A percentile compares a stretch with the other conserved stretches of the same genome.
Conservation (phyloP, 2,797 vertebrate species). For the Furcifer pardalis region DNA sequence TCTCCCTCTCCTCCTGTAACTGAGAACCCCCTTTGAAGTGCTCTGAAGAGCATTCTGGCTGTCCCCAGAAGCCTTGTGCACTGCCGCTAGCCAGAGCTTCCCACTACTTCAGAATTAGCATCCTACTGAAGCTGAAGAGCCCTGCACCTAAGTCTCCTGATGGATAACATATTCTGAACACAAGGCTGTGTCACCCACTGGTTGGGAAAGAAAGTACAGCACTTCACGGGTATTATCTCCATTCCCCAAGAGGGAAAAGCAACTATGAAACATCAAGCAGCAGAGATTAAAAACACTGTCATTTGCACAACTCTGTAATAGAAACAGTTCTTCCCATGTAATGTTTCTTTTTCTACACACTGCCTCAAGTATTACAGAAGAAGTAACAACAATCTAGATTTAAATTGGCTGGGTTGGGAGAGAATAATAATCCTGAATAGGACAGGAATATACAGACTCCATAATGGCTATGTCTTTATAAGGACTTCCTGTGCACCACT, state of each 20-base stretch:
- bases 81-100: conserved; percentile 63
- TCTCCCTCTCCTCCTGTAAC: conserved; percentile 54
- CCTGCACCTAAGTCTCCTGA: conserved; percentile 61
- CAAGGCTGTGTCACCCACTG: conserved; percentile 59
- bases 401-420: not conserved
- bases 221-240: conserved; percentile 64
- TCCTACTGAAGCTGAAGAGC: conserved; percentile 60
- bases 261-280: conserved; percentile 65
- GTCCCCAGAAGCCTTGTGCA: conserved; percentile 62
- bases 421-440: not conserved
- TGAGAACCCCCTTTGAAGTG: conserved; percentile 65
- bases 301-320: not conserved
- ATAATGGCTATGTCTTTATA: not conserved
- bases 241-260: conserved; percentile 60
- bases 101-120: conserved; percentile 66
- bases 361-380: not conserved
- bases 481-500: not conserved
- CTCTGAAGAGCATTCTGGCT: conserved; percentile 63
- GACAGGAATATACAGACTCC: not conserved
- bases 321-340: not conserved
- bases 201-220: conserved; percentile 60
- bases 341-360: not conserved
- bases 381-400: not conserved
- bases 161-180: conserved; percentile 68
- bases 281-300: conserved; percentile 9